A percentile compares a stretch with the other conserved stretches of the same genome.
Evolutionary conservation across 2,113 vertebrate species (phyloP).

Genomic region (Pristiophorus japonicus): DNA sequence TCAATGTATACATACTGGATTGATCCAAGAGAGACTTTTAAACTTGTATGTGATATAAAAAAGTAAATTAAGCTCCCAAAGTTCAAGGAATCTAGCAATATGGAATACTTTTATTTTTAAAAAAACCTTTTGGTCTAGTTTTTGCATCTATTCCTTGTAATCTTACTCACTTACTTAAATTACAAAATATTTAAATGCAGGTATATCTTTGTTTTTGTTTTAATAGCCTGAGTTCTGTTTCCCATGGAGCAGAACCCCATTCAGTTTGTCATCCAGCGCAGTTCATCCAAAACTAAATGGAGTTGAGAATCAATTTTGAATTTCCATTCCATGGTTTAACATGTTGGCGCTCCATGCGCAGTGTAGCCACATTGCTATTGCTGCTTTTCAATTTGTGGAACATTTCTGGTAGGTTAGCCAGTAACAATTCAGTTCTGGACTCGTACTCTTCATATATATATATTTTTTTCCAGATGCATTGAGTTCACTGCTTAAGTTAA

Average conservation of each 20-base stretch:
- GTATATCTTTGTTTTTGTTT: background rate
- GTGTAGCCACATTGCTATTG: too few species aligned
- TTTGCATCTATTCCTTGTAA: background rate
- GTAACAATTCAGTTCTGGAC: background rate
- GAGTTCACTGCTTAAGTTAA: background rate
- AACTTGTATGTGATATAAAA: background rate
- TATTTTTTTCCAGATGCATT: too few species aligned
- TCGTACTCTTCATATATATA: background rate
- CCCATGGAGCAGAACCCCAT: background rate
- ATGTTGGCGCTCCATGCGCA: background rate
- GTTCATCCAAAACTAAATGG: background rate
- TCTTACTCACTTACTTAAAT: background rate
- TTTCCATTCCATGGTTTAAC: background rate
- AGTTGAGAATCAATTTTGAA: background rate
- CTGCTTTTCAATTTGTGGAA: background rate
- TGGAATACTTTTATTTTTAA: background rate
- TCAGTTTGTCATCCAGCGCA: background rate
- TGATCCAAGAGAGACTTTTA: background rate
- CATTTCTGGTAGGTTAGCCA: background rate
- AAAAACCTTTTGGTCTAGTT: background rate
- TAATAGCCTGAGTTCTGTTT: background rate
- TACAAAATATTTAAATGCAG: too few species aligned
- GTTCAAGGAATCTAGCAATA: background rate
- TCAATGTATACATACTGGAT: background rate
- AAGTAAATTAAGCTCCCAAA: background rate